Conservation (phyloP, 1,140 invertebrate genomes). For the Tachypleus tridentatus region DNA sequence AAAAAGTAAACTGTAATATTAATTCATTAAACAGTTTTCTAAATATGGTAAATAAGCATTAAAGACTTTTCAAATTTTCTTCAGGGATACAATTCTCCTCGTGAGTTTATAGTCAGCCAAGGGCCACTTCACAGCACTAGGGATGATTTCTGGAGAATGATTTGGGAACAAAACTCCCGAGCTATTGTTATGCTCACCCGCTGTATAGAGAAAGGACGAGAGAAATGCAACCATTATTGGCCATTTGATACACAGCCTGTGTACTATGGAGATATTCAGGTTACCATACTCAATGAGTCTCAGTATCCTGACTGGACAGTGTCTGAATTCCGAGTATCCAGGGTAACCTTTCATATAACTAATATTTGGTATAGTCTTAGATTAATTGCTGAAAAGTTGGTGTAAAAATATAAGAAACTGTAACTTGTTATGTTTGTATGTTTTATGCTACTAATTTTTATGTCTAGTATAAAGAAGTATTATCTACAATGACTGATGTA, state of each 20-base stretch:
- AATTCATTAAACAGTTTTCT: not conserved
- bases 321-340: constrained; percentile 75
- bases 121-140: constrained; percentile 89
- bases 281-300: constrained; percentile 71
- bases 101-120: constrained; percentile 94
- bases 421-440: too few species aligned
- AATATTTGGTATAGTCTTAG: too few species aligned
- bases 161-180: constrained; percentile 88
- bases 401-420: too few species aligned
- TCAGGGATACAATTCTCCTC: constrained; percentile 70
- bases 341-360: constrained; percentile 4
- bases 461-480: too few species aligned
- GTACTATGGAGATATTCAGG: constrained; percentile 94
- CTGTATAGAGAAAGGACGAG: constrained; percentile 77
- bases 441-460: too few species aligned
- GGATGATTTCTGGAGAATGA: constrained; percentile 98
- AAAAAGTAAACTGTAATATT: not conserved
- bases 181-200: constrained; percentile 94
- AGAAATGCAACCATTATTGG: constrained; percentile 98
- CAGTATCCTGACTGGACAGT: constrained; percentile 91
- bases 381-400: too few species aligned
- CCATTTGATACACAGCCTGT: constrained; percentile 83
- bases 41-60: not conserved
- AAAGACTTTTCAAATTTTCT: constrained; percentile 3
- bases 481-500: too few species aligned